Evolutionary conservation across 2,113 vertebrate species (phyloP), one percentile per base, ranked within the genome.

Genomic region (Pseudorectes ferrugineus): DNA sequence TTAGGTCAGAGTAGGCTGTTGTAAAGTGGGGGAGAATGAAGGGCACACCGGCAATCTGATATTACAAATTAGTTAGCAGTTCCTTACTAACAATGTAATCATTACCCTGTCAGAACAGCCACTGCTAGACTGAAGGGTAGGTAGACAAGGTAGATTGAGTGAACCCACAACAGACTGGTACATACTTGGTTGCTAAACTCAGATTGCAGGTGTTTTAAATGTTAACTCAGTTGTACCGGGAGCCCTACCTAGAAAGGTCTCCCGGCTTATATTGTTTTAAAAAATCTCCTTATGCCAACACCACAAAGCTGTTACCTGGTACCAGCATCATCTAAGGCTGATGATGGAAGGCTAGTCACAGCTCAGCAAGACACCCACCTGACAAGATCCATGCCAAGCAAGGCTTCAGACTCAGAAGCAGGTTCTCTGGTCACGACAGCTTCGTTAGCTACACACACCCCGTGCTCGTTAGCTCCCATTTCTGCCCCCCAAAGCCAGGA

Each of bases 401-500:
- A 94, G 82, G 98, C 98, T 95, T 98, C 98, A 1, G 95, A 94
- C 85, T 98, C 97, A 7, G 97, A 92, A 42, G 98, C 98, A 11
- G 97, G 97, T 26, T 98, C 98, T 95, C 97, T 97, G 95, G 98
- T 91, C n/a, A 92, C 49, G 4, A 98, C 7, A 26, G 98, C 97
- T 93, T 97, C 97, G 0, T 98, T 98, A 67, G 98, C 98, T 62
- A 98, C 97, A 90, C 98, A 98, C 14, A 98, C 98, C 46, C 98
- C 98, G 10, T 98, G 98, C 65, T 98, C 98, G 0, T 98, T 98
- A 29, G 98, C 98, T 91, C 98, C 98, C 98, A 98, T 98, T 89
- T 98, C 98, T 86, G 98, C 98, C 22, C 98, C 98, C 98, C 98
- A 98, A 6, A 98, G 97, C 98, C 98, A 98, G 52, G 98, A 97